phyloP scores from a whole-genome alignment of 2,888 invertebrate species.

The Leptothorax acervorum region DNA sequence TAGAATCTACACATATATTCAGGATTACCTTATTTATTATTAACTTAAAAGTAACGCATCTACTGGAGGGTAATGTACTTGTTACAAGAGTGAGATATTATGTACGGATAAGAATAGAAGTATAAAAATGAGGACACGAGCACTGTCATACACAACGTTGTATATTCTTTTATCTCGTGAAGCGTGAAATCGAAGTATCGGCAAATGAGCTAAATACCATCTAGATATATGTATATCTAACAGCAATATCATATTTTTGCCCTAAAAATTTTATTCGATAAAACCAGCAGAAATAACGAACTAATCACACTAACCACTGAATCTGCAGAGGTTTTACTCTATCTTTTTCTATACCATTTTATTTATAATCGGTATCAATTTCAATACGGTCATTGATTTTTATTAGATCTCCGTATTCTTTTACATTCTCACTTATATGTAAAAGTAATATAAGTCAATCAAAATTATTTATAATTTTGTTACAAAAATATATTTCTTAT shows the following conservation, averaged over 20 bases:
- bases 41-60: neutral
- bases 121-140: constrained; percentile 59
- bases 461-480: constrained; percentile 2
- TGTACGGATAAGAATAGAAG: constrained; percentile 32
- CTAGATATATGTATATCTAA: constrained; percentile 5
- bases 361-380: constrained; percentile 15
- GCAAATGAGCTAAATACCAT: constrained; percentile 44
- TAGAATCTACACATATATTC: neutral
- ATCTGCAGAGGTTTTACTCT: neutral
- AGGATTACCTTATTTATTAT: neutral
- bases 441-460: constrained; percentile 13
- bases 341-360: neutral
- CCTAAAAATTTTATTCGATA: constrained; percentile 31
- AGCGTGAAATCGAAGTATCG: constrained; percentile 72
- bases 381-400: constrained; percentile 11
- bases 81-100: constrained; percentile 9
- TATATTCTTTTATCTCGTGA: constrained; percentile 49
- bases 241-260: constrained; percentile 43
- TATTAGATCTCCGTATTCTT: neutral
- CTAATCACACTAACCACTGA: constrained; percentile 11
- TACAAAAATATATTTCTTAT: neutral
- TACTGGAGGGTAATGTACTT: neutral
- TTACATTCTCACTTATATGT: neutral
- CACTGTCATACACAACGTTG: constrained; percentile 8
- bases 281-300: constrained; percentile 26